Conservation (phyloP, 2,113 vertebrate species). For the Albula glossodonta region DNA sequence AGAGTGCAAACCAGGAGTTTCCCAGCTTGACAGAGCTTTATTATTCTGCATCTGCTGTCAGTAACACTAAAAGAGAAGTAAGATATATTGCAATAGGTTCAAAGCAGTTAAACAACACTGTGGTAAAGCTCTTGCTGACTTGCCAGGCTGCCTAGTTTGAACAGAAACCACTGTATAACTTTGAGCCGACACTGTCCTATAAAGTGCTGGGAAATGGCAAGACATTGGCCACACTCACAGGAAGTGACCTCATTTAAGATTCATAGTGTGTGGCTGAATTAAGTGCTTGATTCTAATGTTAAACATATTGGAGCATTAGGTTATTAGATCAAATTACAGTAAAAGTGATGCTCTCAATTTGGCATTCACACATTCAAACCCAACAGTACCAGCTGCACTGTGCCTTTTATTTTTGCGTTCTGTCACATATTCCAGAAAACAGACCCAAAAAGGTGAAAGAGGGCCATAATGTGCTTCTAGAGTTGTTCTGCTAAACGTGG, state of each 20-base stretch:
- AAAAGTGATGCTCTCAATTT: no score
- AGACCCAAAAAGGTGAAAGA: no score
- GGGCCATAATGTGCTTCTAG: no score
- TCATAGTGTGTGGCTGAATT: not conserved
- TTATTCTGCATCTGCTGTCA: not conserved
- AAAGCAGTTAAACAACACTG: not conserved
- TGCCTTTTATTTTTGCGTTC: no score
- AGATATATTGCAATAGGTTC: not conserved
- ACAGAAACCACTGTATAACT: not conserved
- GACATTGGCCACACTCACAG: not conserved
- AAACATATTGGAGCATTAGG: no score
- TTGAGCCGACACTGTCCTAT: not conserved
- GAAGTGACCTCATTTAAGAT: not conserved
- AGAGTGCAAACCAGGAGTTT: not conserved
- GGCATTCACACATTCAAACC: no score
- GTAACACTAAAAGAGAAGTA: slow-evolving; percentile 27
- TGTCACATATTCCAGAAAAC: no score
- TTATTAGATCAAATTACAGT: no score
- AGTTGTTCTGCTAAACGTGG: no score
- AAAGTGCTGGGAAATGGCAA: not conserved
- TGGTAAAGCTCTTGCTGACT: not conserved
- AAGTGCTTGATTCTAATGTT: no score
- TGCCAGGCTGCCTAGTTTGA: not conserved
- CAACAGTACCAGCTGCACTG: no score
- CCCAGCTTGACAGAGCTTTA: not conserved